phyloP scores from a whole-genome alignment of 1,140 invertebrate species.

The Diachasmimorpha longicaudata region DNA sequence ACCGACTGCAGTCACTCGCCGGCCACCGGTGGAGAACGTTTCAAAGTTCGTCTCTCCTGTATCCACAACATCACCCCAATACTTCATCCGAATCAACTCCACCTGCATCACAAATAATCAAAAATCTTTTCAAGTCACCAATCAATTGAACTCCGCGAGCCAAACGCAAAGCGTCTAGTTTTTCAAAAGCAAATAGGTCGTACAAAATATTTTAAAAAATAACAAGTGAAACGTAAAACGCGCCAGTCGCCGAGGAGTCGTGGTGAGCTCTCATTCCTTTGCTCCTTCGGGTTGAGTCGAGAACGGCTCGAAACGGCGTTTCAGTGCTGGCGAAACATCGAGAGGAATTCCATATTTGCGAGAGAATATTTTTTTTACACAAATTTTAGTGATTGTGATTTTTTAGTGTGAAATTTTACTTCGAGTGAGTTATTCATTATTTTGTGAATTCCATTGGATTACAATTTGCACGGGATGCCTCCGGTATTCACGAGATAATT shows the following conservation, averaged over 20 bases:
- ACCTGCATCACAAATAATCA: too few species aligned
- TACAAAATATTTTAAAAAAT: neutral
- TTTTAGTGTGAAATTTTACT: neutral
- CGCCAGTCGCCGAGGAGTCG: neutral
- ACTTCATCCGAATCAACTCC: neutral
- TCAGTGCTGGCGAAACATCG: neutral
- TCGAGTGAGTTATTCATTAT: neutral
- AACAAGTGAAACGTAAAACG: neutral
- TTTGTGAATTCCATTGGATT: slow-evolving; percentile 4
- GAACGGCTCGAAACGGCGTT: neutral
- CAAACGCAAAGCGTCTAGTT: too few species aligned
- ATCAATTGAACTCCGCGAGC: too few species aligned
- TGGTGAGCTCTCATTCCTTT: neutral
- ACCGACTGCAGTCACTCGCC: slow-evolving; percentile 45
- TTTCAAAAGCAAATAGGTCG: too few species aligned
- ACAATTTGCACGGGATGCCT: neutral
- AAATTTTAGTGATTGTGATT: neutral
- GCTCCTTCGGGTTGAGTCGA: neutral
- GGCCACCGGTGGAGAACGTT: slow-evolving; percentile 43
- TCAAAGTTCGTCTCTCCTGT: neutral
- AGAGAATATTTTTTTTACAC: neutral
- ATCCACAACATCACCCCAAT: neutral
- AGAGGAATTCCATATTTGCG: too few species aligned
- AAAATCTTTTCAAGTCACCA: too few species aligned
- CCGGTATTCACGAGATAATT: neutral